Percentiles rank a stretch among this genome's conserved stretches.
Evolutionary conservation across 92 coral and sea anemone genomes (phyloP).

Genomic region (Isaurus tuberculatus): DNA sequence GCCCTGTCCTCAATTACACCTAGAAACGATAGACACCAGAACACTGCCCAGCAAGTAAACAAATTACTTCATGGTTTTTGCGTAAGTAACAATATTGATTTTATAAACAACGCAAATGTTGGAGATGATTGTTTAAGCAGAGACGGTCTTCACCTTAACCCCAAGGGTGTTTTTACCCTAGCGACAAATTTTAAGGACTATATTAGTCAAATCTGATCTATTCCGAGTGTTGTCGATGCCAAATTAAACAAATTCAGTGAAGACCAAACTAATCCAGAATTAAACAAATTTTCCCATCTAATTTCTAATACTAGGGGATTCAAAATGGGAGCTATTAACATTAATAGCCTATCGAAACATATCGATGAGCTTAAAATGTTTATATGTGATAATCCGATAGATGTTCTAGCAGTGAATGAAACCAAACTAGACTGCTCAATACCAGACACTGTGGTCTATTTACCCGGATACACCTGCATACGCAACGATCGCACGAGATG

Average conservation of each 20-base stretch:
- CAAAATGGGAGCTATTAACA: constrained; percentile 43
- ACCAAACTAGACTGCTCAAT: constrained; percentile 48
- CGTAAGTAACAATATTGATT: constrained; percentile 44
- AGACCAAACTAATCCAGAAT: constrained; percentile 44
- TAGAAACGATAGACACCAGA: constrained; percentile 46
- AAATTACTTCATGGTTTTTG: constrained; percentile 27
- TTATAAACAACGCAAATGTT: constrained; percentile 45
- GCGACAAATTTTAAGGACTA: constrained; percentile 48
- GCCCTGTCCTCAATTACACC: no score
- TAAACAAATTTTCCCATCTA: constrained; percentile 39
- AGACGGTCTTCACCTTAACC: constrained; percentile 53
- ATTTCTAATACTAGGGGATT: constrained; percentile 44
- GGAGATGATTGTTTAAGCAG: constrained; percentile 26
- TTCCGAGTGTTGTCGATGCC: constrained; percentile 54
- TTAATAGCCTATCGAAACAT: constrained; percentile 49
- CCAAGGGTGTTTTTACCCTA: constrained; percentile 51
- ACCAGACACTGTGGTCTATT: constrained; percentile 8
- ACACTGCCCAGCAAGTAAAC: constrained; percentile 38
- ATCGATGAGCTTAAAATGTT: constrained; percentile 49
- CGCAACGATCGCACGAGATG: constrained; percentile 25
- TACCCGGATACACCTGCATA: constrained; percentile 41
- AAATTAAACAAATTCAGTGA: constrained; percentile 34
- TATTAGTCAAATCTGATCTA: constrained; percentile 45
- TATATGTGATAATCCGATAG: constrained; percentile 35
- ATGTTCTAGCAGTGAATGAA: constrained; percentile 50